These are phyloP conservation scores for Drosophila grimshawi DNA, from an alignment of 1,140 invertebrate genomes.

Conservation along the genomic window DNA sequence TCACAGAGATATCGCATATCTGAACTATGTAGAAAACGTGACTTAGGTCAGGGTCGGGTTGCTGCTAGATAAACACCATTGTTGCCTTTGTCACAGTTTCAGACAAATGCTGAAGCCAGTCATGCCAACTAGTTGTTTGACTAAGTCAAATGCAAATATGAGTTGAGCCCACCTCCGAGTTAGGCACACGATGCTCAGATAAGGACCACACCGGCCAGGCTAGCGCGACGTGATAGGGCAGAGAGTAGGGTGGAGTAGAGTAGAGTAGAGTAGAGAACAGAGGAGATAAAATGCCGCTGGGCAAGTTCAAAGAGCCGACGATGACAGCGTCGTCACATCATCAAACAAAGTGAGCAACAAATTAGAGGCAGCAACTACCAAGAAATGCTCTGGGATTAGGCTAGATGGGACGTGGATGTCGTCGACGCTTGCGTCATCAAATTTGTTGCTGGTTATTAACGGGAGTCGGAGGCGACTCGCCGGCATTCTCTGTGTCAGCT, in stretches of 20 bases:
- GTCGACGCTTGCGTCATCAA: conserved; percentile 67
- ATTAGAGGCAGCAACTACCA: conserved; percentile 61
- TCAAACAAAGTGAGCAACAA: conserved; percentile 73
- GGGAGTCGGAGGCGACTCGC: conserved; percentile 2
- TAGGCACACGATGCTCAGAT: conserved; percentile 50
- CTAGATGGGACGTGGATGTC: conserved; percentile 6
- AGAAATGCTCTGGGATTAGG: conserved; percentile 26
- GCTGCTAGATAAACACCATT: conserved; percentile 17
- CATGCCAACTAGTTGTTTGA: conserved; percentile 45
- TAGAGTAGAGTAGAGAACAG: conserved; percentile 1
- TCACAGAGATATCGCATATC: background rate
- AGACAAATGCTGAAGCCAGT: background rate
- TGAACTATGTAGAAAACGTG: conserved; percentile 13
- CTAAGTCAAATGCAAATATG: conserved; percentile 57
- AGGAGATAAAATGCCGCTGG: conserved; percentile 20
- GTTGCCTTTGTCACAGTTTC: conserved; percentile 13
- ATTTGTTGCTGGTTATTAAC: conserved; percentile 73
- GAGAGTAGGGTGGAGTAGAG: background rate
- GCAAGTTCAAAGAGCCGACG: conserved; percentile 58
- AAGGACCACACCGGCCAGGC: conserved; percentile 62
- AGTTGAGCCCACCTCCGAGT: conserved; percentile 31
- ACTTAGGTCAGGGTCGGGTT: conserved; percentile 42
- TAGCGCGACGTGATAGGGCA: conserved; percentile 26
- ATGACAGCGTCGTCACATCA: conserved; percentile 57
- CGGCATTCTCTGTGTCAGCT: conserved; percentile 3